Conservation (phyloP, 2,888 invertebrate genomes). For the Pachycephus smyrnensis region DNA sequence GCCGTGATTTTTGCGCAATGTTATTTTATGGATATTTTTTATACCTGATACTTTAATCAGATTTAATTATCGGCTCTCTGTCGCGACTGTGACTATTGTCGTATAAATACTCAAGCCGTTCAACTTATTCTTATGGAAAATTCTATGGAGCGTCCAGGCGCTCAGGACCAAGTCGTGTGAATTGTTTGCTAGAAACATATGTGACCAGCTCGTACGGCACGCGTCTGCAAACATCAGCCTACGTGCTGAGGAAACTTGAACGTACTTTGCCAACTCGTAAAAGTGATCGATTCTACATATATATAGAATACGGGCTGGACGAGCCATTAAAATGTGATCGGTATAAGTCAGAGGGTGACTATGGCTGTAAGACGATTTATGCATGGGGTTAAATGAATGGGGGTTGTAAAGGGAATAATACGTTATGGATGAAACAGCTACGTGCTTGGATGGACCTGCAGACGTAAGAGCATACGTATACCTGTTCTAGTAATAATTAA, state of each 20-base stretch:
- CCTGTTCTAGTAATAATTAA: not conserved
- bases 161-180: not conserved
- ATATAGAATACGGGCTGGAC: not conserved
- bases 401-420: not conserved
- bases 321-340: not conserved
- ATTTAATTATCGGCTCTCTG: not conserved
- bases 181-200: not conserved
- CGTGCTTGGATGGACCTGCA: not conserved
- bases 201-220: conserved; percentile 1
- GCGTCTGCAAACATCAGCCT: conserved; percentile 7
- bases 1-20: not conserved
- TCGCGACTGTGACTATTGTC: not conserved
- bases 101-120: not conserved
- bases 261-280: not conserved
- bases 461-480: not conserved
- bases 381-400: not conserved
- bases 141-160: not conserved
- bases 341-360: not conserved
- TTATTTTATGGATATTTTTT: too few relatives aligned
- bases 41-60: not conserved
- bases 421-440: not conserved
- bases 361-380: not conserved
- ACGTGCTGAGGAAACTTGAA: conserved; percentile 3
- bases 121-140: not conserved
- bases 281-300: not conserved